These are phyloP conservation scores for Chaetogeoica ovagalla DNA, from an alignment of 2,888 invertebrate genomes.

Conservation along the genomic window DNA sequence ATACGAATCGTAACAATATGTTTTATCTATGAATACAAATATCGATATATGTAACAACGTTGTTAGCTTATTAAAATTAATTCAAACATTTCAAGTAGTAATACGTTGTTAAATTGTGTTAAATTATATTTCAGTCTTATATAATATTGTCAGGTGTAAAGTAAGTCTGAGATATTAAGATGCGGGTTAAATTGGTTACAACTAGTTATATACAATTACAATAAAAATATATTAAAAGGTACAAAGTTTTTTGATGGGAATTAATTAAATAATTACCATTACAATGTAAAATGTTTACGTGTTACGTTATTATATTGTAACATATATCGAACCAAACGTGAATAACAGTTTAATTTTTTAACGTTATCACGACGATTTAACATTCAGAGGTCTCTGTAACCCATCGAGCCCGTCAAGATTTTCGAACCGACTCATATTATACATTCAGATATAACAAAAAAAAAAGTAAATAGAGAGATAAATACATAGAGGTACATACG, in stretches of 20 bases:
- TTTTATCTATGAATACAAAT: background rate
- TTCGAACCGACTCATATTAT: too few relatives aligned
- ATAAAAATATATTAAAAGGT: background rate
- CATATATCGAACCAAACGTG: background rate
- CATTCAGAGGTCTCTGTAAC: too few relatives aligned
- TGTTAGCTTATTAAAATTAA: conserved; percentile 1
- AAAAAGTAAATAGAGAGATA: too few relatives aligned
- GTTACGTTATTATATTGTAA: background rate
- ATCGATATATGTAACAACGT: conserved; percentile 1
- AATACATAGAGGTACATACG: too few relatives aligned
- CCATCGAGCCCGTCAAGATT: too few relatives aligned
- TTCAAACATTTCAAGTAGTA: conserved; percentile 25
- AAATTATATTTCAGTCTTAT: conserved; percentile 38
- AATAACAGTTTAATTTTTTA: background rate
- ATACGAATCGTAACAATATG: conserved; percentile 13
- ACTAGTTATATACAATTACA: background rate
- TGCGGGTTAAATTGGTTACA: background rate
- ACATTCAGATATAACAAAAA: too few relatives aligned
- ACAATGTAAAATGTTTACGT: background rate
- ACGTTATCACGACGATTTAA: too few relatives aligned
- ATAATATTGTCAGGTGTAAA: conserved; percentile 10
- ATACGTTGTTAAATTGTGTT: conserved; percentile 26
- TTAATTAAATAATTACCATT: background rate
- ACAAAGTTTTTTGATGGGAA: background rate
- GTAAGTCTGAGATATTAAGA: background rate